Base-by-base conservation (phyloP, 1,140 invertebrate species). In the Eriocheir sinensis region DNA sequence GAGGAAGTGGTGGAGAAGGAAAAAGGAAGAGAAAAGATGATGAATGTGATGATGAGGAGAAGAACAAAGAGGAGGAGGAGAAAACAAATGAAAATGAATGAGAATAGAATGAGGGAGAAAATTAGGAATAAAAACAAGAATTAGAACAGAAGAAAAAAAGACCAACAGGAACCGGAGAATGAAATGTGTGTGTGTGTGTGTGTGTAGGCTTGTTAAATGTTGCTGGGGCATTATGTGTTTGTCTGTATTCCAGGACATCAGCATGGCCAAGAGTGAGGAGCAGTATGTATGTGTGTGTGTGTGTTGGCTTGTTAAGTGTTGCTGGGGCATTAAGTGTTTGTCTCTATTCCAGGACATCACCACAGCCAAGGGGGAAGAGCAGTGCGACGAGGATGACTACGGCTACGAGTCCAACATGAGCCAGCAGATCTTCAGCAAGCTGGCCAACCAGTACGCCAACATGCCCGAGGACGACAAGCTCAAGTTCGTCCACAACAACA, bases 381-480 rank as follows among this genome's bases (percentile, higher is more conserved):
- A 98, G 96, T 98, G 98, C 0, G 98, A 99, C 96, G 98, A 98
- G 96, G 98, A 99, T 97, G 98, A 99, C 96, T 99, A 99, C 96
- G 98, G 98, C 6, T 99, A 98, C 96, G 98, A 98, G 27, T 99
- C 98, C 0, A 98, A 98, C 96, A 98, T 98, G 96, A 98, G 98
- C 0, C 97, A 98, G 91, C 98, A 98, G 41, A 97, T 98, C 95
- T 98, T 98, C 96, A 97, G 98, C 95, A 98, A 98, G 96, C 97
- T 99, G 96, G 98, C 99, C 97, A 98, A 98, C 93, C 98, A 98
- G 96, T 98, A 98, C 95, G 98, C 97, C 95, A 97, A 97, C 96
- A 97, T 98, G 95, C 98, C 98, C 83, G 95, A 96, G 53, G 97
- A 98, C 89, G 95, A 94, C 80, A 90, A 95, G 93, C 80, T 95